phyloP scores from a whole-genome alignment of 2,113 vertebrate genomes.

The Patagioenas fasciata region DNA sequence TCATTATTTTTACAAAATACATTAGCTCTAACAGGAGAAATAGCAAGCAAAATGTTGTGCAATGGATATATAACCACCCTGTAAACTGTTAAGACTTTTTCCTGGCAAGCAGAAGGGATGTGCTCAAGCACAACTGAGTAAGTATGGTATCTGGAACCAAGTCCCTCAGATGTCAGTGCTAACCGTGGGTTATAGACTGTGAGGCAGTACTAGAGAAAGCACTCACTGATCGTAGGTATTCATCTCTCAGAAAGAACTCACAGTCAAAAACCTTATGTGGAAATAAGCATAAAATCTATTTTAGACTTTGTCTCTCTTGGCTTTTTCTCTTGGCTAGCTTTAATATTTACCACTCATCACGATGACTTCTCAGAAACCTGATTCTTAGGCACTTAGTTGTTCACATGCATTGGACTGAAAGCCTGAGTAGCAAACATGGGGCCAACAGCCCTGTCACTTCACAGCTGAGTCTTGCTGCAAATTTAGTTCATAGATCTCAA shows the following conservation, averaged over 20 bases:
- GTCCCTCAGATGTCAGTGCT: neutral
- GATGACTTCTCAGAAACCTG: neutral
- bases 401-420: neutral
- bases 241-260: neutral
- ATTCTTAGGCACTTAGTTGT: neutral
- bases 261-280: neutral
- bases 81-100: neutral
- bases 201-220: neutral
- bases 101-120: neutral
- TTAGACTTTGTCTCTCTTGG: neutral
- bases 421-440: accelerated
- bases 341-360: neutral
- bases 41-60: neutral
- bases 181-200: neutral
- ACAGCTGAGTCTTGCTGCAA: neutral
- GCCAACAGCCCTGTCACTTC: accelerated
- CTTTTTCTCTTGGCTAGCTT: conserved; percentile 2
- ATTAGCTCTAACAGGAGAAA: neutral
- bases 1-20: neutral
- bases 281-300: conserved; percentile 50
- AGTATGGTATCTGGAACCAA: neutral
- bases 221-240: neutral
- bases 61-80: neutral
- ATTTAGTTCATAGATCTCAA: neutral
- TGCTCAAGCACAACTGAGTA: neutral